These are phyloP conservation scores for Aporrectodea caliginosa DNA, from an alignment of 1,140 invertebrate genomes.

Conservation along the genomic window DNA sequence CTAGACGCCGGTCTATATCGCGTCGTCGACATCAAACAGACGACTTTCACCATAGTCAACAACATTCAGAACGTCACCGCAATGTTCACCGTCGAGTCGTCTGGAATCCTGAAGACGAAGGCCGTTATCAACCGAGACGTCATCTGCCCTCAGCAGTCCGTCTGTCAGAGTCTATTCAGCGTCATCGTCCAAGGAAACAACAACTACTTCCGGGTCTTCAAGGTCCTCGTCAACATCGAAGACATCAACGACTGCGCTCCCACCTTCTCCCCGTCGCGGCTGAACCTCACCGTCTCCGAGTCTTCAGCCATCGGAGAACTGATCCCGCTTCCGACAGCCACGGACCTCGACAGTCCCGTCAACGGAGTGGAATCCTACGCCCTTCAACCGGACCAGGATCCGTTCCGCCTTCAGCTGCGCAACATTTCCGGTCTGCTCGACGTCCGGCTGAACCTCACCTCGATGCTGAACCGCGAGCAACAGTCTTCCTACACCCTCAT, in stretches of 20 bases:
- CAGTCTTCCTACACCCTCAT: conserved; percentile 18
- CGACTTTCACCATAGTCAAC: background rate
- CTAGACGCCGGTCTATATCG: conserved; percentile 2
- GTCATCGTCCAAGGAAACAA: conserved; percentile 16
- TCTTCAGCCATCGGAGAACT: conserved; percentile 13
- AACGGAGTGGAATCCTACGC: conserved; percentile 14
- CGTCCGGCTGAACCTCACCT: conserved; percentile 8
- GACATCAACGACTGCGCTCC: conserved; percentile 31
- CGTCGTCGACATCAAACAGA: background rate
- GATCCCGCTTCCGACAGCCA: conserved; percentile 36
- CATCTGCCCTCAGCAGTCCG: conserved; percentile 18
- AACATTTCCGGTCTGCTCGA: conserved; percentile 4
- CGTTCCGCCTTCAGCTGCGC: background rate
- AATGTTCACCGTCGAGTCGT: background rate
- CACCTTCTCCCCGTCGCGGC: background rate
- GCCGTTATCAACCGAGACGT: conserved; percentile 27
- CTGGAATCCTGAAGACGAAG: conserved; percentile 34
- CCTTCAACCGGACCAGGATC: background rate
- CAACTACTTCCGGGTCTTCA: conserved; percentile 24
- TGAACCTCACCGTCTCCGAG: conserved; percentile 16
- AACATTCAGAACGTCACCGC: background rate
- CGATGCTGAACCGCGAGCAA: conserved; percentile 18
- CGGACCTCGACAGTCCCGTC: conserved; percentile 34
- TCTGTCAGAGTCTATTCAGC: conserved; percentile 16
- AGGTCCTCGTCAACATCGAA: conserved; percentile 10